Conservation (phyloP, 1,140 invertebrate species). For the Pristionchus pacificus region DNA sequence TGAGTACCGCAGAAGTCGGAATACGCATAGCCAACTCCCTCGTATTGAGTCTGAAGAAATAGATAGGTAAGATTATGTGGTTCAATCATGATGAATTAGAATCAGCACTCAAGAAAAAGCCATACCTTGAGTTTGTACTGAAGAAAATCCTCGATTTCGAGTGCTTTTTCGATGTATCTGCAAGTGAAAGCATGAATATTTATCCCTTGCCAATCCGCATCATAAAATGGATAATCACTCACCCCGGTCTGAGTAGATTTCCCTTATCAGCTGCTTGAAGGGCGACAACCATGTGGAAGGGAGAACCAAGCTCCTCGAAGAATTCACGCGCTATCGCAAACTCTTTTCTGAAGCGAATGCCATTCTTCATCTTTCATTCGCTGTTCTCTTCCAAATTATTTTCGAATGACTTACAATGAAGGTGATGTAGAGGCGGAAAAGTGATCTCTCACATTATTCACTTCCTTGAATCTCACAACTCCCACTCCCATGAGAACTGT, state of each 20-base stretch:
- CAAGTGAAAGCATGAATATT: slow-evolving; percentile 5
- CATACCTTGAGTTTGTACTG: slow-evolving; percentile 53
- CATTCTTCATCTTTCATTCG: too few relatives aligned
- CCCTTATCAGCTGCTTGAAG: slow-evolving; percentile 48
- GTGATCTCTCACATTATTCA: slow-evolving; percentile 56
- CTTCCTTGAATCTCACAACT: slow-evolving; percentile 54
- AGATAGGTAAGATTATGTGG: too few relatives aligned
- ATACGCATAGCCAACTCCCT: slow-evolving; percentile 45
- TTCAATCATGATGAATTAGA: slow-evolving; percentile 25
- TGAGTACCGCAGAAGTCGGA: slow-evolving; percentile 56
- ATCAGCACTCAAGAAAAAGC: too few relatives aligned
- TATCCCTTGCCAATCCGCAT: too few relatives aligned
- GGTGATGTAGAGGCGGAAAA: slow-evolving; percentile 23
- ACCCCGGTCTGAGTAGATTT: slow-evolving; percentile 44
- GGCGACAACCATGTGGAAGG: slow-evolving; percentile 54
- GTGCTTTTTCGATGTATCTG: slow-evolving; percentile 51
- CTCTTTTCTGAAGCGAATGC: slow-evolving; percentile 29
- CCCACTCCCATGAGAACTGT: slow-evolving; percentile 42
- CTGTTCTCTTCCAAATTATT: too few relatives aligned
- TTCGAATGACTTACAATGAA: neutral
- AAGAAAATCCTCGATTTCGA: slow-evolving; percentile 52
- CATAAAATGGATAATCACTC: too few relatives aligned
- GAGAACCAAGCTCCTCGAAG: slow-evolving; percentile 51
- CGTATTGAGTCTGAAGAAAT: slow-evolving; percentile 35
- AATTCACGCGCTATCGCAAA: slow-evolving; percentile 51